Evolutionary conservation across 2,113 vertebrate genomes (phyloP), one percentile per base, ranked within the genome.

Genomic region (Cryptotis parvus): DNA sequence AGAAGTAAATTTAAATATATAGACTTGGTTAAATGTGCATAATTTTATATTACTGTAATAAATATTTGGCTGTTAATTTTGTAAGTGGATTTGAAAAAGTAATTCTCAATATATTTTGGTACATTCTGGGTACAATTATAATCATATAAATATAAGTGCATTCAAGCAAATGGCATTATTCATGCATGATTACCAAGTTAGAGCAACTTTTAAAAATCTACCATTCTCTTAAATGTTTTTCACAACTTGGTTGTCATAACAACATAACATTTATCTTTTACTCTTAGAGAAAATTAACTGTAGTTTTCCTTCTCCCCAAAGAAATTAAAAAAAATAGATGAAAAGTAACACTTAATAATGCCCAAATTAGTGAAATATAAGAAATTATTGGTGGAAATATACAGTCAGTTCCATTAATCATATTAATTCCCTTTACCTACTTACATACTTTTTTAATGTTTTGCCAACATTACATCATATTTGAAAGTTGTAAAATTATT

Each of bases 181-280:
- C 35, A 1, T 82, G 61, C 35, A 49, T 55, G 41, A 77, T 92
- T 87, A 74, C 2, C 43, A 81, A 87, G 78, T 89, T 82, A 75
- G 0, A 88, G 74, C 9, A 91, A 95, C 88, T 96, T 95, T 75
- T 69, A 49, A 63, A 90, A n/a, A 81, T 61, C 29, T 58, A 84
- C 52, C 52, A 77, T 86, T 76, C 45, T 87, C 83, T 92, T 94
- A 95, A 76, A 82, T 86, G 70, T 94, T 95, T 94, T 92, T 91
- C 37, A 58, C 24, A 91, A 72, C 91, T 92, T 91, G 73, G 90
- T 96, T 96, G 75, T 84, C 92, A 94, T 95, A 95, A 94, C 94
- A 97, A 94, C 55, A 2, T 84, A 90, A 43, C 11, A 35, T 88
- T 92, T 45, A 35, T 72, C 39, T 39, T 75, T 86, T 73, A 93